Conservation (phyloP, 2,797 vertebrate species). For the Brotula barbata region DNA sequence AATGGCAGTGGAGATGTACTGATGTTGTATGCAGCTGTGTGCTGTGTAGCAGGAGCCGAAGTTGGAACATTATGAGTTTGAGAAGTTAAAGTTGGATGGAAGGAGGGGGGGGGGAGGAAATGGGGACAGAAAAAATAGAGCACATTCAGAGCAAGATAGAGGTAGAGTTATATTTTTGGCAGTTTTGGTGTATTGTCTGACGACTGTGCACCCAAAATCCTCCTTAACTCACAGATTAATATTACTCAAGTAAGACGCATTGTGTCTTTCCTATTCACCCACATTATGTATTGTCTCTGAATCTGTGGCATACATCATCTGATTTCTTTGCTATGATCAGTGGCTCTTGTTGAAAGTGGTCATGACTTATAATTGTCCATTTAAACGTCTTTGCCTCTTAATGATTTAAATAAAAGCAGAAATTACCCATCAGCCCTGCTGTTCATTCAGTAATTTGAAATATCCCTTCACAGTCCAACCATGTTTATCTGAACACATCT, state of each 20-base stretch:
- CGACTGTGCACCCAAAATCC: background rate
- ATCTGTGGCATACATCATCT: too few relatives aligned
- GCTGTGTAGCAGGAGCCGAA: background rate
- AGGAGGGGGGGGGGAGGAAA: too few relatives aligned
- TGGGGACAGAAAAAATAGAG: background rate
- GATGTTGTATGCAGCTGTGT: slow-evolving; percentile 11
- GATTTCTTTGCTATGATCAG: background rate
- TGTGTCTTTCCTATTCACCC: too few relatives aligned
- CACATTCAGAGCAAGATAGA: background rate
- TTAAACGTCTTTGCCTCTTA: background rate
- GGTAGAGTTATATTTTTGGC: background rate
- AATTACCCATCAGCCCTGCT: background rate
- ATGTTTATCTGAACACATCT: slow-evolving; percentile 18
- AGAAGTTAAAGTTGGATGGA: too few relatives aligned
- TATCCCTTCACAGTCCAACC: slow-evolving; percentile 10
- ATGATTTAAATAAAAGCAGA: slow-evolving; percentile 2
- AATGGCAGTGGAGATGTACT: background rate
- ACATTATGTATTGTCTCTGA: too few relatives aligned
- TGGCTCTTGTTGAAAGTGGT: background rate
- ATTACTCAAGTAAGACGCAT: too few relatives aligned
- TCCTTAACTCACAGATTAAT: background rate
- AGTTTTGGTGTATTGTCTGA: background rate
- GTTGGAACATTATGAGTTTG: too few relatives aligned
- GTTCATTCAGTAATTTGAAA: slow-evolving; percentile 5
- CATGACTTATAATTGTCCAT: background rate